Evolutionary conservation across 2,113 vertebrate genomes (phyloP).

Genomic region (Glaucomys volans): DNA sequence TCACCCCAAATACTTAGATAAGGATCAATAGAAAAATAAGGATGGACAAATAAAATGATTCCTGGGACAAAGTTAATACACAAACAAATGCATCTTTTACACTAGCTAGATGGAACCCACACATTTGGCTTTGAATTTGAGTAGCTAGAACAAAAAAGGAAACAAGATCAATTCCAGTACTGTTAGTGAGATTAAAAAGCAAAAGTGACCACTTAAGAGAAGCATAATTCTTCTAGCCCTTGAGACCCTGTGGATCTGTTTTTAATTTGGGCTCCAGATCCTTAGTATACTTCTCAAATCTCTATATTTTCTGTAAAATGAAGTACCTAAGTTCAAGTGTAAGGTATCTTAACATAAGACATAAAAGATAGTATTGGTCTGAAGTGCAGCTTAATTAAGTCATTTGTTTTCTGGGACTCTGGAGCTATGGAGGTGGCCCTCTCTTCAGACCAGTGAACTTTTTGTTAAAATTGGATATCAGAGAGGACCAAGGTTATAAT

Average conservation of each 20-base stretch:
- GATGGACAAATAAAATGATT: neutral
- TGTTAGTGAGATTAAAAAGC: neutral
- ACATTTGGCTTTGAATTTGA: slow-evolving; percentile 19
- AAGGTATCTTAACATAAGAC: neutral
- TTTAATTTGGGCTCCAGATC: neutral
- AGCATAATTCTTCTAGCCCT: neutral
- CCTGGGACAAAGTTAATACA: neutral
- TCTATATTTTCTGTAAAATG: neutral
- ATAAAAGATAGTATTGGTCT: neutral
- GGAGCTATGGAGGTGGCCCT: neutral
- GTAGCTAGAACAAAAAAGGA: slow-evolving; percentile 30
- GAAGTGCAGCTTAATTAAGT: neutral
- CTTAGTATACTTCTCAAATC: neutral
- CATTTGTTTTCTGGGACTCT: neutral
- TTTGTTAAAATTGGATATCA: neutral
- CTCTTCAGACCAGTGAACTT: neutral
- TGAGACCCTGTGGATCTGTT: neutral
- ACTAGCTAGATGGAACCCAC: neutral
- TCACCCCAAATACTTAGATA: neutral
- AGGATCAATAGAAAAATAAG: slow-evolving; percentile 14
- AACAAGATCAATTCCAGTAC: neutral
- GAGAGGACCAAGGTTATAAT: neutral
- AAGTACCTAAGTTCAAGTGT: neutral
- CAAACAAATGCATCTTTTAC: neutral
- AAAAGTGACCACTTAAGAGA: neutral